These are phyloP conservation scores for Nymphicus hollandicus DNA, from an alignment of 2,113 vertebrate genomes.

Conservation along the genomic window DNA sequence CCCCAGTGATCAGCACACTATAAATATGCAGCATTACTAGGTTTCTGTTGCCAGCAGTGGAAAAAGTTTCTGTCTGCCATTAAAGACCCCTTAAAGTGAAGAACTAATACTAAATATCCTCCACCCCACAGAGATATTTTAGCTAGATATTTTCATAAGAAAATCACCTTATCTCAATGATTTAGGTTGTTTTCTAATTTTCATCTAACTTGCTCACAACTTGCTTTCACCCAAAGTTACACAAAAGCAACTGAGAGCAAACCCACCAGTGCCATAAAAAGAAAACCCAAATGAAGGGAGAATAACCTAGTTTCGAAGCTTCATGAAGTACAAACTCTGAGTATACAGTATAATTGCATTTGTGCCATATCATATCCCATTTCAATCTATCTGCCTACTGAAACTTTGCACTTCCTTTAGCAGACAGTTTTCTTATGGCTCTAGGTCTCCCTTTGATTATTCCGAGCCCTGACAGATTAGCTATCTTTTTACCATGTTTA, in stretches of 20 bases:
- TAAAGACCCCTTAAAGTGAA: neutral
- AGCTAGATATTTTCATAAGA: neutral
- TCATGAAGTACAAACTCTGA: neutral
- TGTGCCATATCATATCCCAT: neutral
- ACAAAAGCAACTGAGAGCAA: neutral
- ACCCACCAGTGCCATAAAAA: neutral
- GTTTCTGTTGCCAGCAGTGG: neutral
- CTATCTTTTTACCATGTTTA: neutral
- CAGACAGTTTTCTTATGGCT: neutral
- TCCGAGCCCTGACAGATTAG: neutral
- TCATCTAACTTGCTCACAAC: neutral
- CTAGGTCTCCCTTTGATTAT: constrained; percentile 4
- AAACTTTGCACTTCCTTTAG: neutral
- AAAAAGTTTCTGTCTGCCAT: neutral
- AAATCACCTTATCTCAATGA: neutral
- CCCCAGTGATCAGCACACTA: neutral
- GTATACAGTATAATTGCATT: neutral
- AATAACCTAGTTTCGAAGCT: neutral
- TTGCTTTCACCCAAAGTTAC: neutral
- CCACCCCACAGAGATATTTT: neutral
- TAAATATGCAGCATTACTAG: neutral
- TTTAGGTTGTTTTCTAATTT: neutral
- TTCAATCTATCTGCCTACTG: neutral
- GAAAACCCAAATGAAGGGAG: neutral
- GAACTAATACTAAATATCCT: neutral